Evolutionary conservation across 2,888 invertebrate species (phyloP).

Genomic region (Eretmocerus hayati): DNA sequence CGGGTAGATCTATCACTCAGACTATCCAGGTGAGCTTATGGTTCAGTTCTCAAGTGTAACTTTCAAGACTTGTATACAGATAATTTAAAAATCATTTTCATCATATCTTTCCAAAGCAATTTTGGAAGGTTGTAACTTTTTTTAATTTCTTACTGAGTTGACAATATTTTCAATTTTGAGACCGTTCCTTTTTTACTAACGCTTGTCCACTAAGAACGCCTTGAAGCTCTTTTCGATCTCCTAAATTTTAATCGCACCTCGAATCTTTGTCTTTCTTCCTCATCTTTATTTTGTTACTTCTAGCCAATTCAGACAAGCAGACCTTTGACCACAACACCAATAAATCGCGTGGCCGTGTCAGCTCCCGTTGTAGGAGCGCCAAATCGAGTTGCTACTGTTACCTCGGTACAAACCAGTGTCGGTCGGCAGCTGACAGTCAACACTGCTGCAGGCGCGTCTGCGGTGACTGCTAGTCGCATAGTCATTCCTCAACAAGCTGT

Average conservation of each 20-base stretch:
- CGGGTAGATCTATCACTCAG: slow-evolving; percentile 34
- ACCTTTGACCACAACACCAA: slow-evolving; percentile 32
- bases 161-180: too few species aligned
- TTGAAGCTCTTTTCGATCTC: too few species aligned
- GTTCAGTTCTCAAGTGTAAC: too few species aligned
- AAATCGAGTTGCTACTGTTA: slow-evolving; percentile 37
- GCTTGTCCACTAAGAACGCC: too few species aligned
- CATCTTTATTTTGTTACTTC: slow-evolving; percentile 16
- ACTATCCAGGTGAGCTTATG: slow-evolving; percentile 35
- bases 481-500: slow-evolving; percentile 43
- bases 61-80: too few species aligned
- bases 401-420: slow-evolving; percentile 38
- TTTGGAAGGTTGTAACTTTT: too few species aligned
- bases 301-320: slow-evolving; percentile 38
- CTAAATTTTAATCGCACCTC: too few species aligned
- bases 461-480: slow-evolving; percentile 39
- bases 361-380: slow-evolving; percentile 38
- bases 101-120: too few species aligned
- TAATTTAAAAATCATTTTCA: neutral
- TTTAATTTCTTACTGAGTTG: too few species aligned
- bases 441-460: slow-evolving; percentile 29
- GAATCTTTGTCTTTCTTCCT: neutral
- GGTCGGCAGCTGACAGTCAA: slow-evolving; percentile 39
- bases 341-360: slow-evolving; percentile 41
- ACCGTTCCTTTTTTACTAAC: too few species aligned